Conservation (phyloP, 2,113 vertebrate species). For the Caracal caracal region DNA sequence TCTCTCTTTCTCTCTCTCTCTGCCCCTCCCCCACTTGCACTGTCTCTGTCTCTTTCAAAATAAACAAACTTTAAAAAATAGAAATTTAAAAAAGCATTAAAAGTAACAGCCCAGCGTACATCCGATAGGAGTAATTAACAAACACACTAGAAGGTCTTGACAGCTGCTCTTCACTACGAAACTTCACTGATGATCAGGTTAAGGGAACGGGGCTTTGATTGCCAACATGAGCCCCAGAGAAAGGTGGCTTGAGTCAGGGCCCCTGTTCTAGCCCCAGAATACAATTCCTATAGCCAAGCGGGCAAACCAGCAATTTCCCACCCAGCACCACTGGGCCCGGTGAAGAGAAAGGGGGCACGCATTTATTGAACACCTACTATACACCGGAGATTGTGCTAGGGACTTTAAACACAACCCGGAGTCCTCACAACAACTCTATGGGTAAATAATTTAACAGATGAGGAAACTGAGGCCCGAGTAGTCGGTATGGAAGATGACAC, state of each 20-base stretch:
- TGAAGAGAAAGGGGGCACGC: not conserved
- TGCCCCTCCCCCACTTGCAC: too few relatives aligned
- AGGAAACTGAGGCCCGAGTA: not conserved
- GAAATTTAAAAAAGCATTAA: not conserved
- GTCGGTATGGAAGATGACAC: not conserved
- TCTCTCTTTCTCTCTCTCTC: too few relatives aligned
- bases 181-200: not conserved
- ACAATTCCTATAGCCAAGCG: not conserved
- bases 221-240: not conserved
- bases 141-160: not conserved
- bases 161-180: not conserved
- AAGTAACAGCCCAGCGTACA: not conserved
- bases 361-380: not conserved
- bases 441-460: not conserved
- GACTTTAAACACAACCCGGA: not conserved
- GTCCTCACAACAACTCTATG: not conserved
- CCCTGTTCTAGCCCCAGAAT: not conserved
- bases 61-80: too few relatives aligned
- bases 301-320: not conserved
- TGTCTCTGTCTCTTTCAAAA: too few relatives aligned
- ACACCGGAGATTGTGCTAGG: not conserved
- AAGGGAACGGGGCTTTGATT: not conserved
- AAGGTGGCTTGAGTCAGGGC: not conserved
- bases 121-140: constrained; percentile 11
- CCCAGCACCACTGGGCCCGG: not conserved